phyloP scores from a whole-genome alignment of 37 sponge, comb jelly and placozoan genomes.

The Cliona cf. orientalis region DNA sequence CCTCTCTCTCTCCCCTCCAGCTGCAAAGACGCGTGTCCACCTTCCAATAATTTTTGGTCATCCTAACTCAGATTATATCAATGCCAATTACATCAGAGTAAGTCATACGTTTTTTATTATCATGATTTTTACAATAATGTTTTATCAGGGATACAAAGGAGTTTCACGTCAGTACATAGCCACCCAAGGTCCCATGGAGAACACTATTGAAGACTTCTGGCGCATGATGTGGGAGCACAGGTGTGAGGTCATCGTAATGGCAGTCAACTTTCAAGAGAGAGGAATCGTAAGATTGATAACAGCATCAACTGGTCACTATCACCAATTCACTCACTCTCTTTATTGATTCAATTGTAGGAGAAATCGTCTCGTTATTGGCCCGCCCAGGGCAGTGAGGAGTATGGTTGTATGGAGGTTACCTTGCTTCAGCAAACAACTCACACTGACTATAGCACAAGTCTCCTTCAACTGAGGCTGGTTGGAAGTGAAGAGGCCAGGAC shows the following conservation, averaged over 20 bases:
- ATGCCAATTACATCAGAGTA: conserved; percentile 87
- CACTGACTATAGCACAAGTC: conserved; percentile 34
- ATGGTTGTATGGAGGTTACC: conserved; percentile 68
- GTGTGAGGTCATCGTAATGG: conserved; percentile 69
- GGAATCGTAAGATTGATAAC: conserved; percentile 41
- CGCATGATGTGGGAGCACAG: conserved; percentile 85
- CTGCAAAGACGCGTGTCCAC: conserved; percentile 75
- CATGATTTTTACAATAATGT: not conserved
- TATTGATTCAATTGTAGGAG: conserved; percentile 25
- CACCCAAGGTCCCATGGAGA: conserved; percentile 79
- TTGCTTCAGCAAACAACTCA: conserved; percentile 9
- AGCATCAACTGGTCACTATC: too few species aligned
- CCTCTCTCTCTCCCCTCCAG: conserved; percentile 23
- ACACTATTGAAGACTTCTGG: conserved; percentile 84
- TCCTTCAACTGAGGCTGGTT: conserved; percentile 36
- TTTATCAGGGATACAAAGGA: conserved; percentile 57
- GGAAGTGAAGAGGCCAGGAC: conserved; percentile 56
- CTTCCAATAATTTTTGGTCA: conserved; percentile 67
- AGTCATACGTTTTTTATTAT: not conserved
- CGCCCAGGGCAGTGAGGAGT: conserved; percentile 42
- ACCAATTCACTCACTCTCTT: not conserved
- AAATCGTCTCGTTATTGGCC: conserved; percentile 93
- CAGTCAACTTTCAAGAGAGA: conserved; percentile 68
- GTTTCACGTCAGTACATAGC: conserved; percentile 67
- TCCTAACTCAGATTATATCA: conserved; percentile 86